Conservation (phyloP, 1,140 invertebrate genomes). For the Triops longicaudatus region DNA sequence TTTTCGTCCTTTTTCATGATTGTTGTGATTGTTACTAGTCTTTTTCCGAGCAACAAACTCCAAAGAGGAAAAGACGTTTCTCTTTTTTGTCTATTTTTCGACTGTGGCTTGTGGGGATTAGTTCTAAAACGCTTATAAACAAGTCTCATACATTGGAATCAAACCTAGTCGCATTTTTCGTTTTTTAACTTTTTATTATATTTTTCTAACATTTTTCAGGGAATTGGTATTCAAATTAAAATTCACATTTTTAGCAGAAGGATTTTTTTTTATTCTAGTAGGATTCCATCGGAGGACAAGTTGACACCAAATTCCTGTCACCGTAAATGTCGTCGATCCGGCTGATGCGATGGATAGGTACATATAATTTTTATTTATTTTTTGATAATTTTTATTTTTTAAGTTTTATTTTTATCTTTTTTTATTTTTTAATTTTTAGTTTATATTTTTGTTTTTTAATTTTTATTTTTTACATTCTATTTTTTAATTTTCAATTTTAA, state of each 20-base stretch:
- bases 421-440: neutral
- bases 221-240: neutral
- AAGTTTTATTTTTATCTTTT: too few relatives aligned
- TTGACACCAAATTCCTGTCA: slow-evolving; percentile 94
- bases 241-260: neutral
- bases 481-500: too few relatives aligned
- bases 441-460: neutral
- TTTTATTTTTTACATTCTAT: neutral
- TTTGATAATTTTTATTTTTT: too few relatives aligned
- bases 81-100: too few relatives aligned
- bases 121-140: neutral
- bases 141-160: neutral
- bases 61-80: too few relatives aligned
- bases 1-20: neutral
- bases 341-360: slow-evolving; percentile 79
- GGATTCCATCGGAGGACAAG: slow-evolving; percentile 72
- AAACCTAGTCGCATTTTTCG: neutral
- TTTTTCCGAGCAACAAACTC: neutral
- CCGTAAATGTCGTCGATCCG: slow-evolving; percentile 97
- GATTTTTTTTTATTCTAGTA: slow-evolving; percentile 26
- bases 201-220: neutral
- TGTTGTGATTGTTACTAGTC: neutral
- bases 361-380: too few relatives aligned
- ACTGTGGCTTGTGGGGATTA: neutral
- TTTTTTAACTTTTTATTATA: neutral